Base-by-base conservation (phyloP, 2,113 vertebrate species). In the Silurus asotus region DNA sequence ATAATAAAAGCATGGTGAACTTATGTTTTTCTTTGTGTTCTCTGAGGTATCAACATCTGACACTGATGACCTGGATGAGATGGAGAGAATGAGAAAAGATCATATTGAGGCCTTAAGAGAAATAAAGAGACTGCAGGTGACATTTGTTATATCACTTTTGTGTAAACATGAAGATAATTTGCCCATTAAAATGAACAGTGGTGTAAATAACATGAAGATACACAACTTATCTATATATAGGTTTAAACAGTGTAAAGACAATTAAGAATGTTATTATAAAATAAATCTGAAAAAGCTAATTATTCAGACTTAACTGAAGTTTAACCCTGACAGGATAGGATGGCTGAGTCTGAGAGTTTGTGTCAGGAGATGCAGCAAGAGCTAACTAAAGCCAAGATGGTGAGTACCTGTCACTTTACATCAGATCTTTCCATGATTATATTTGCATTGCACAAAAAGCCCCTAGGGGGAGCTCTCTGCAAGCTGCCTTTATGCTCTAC, bases 51-150 rank as follows among this genome's bases (percentile, higher is more conserved):
- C 93, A 5, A 91, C 92, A 87, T 94, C 92, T 56, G 95, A 95
- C 90, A 94, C 93, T 25, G 93, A 93, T 88, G 95, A 96, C 88
- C 90, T 90, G 82, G 93, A 96, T 84, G 96, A 96, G 62, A 88
- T 96, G 92, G 96, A 96, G 89, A 90, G 87, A 83, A 92, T 98
- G 86, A 95, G 93, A 90, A 94, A 90, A 89, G 96, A 97, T 85
- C 96, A 95, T 91, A 94, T 95, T 77, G 94, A 96, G 74, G 95
- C 96, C 86, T 93, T 98, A 87, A 94, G 93, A 91, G 94, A 97
- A 93, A 94, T 97, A 0, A 93, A 93, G 89, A 91, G 90, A 90
- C 93, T 98, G 80, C 97, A 97, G 97, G 97, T 98, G 92, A 58
- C 25, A 76, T 10, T 13, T 28, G 53, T 85, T 37, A 48, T 23